phyloP scores from a whole-genome alignment of 2,113 vertebrate genomes.

The Haemorhous mexicanus region DNA sequence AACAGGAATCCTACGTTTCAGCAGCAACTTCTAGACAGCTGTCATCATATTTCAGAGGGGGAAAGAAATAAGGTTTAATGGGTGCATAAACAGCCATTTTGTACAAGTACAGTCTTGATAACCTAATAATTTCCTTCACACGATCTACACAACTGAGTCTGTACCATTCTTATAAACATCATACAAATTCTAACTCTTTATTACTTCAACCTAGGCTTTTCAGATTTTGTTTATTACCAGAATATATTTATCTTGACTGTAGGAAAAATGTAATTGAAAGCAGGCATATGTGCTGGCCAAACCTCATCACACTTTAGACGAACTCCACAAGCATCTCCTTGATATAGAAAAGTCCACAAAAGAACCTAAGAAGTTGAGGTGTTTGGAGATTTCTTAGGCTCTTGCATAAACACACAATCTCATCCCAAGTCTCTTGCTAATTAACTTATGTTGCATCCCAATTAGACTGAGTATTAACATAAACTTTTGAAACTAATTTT shows the following conservation, averaged over 20 bases:
- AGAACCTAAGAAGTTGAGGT: not conserved
- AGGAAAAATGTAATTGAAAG: not conserved
- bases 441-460: not conserved
- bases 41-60: not conserved
- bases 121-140: rapidly evolving
- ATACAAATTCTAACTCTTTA: not conserved
- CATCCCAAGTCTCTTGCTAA: not conserved
- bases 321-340: not conserved
- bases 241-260: not conserved
- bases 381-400: not conserved
- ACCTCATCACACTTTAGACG: not conserved
- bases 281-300: not conserved
- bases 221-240: not conserved
- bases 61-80: not conserved
- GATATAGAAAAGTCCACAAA: not conserved
- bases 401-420: not conserved
- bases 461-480: not conserved
- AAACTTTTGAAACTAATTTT: not conserved
- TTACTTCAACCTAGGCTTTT: not conserved
- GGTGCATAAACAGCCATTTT: not conserved
- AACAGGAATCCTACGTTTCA: not conserved
- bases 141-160: not conserved
- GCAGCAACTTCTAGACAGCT: not conserved
- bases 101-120: not conserved
- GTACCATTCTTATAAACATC: not conserved